Evolutionary conservation across 2,113 vertebrate species (phyloP), one percentile per base, ranked within the genome.

Genomic region (Nymphicus hollandicus): DNA sequence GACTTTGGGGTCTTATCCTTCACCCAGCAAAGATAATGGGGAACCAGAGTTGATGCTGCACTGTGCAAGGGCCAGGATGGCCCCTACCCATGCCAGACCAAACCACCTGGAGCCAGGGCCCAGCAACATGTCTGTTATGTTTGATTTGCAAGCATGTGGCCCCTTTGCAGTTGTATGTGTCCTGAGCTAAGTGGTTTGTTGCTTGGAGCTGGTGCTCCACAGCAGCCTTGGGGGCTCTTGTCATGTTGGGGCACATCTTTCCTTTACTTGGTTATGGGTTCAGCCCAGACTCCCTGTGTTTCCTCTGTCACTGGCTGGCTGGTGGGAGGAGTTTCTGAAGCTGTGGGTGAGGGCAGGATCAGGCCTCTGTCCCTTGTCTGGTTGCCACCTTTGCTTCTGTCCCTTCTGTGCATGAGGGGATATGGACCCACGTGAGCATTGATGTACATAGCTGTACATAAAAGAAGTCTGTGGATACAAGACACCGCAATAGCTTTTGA

Each of bases 401-500:
- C 25, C 64, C 47, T 6, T 3, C 31, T 0, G 49, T 5, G 33
- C 19, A 1, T 1, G 1, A 58, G 41, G 47, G 4, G 19, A 3
- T 55, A 7, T 1, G 11, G 28, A 5, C 46, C 25, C 3, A 7
- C 5, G 55, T 39, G 37, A 49, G 39, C 4, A 11, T 20, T 55
- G 58, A 7, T 25, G 53, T 78, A 74, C 13, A 37, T 76, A 82
- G 23, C 44, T 96, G 88, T 94, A 90, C 91, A 58, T 50, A 88
- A 27, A 10, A 69, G 93, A 85, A 55, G 55, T 44, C 86, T 84
- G 4, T 15, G 84, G 73, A n/a, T 79, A 47, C 11, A 5, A 91
- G 81, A 91, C 46, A 31, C 43, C 70, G 92, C n/a, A 7, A 24
- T 27, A 60, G 97, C 96, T 86, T 93, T 69, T 29, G 96, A 91